Percentiles rank a stretch among this genome's conserved stretches.
Evolutionary conservation across 2,113 vertebrate species (phyloP).

Genomic region (Ctenomys sociabilis): DNA sequence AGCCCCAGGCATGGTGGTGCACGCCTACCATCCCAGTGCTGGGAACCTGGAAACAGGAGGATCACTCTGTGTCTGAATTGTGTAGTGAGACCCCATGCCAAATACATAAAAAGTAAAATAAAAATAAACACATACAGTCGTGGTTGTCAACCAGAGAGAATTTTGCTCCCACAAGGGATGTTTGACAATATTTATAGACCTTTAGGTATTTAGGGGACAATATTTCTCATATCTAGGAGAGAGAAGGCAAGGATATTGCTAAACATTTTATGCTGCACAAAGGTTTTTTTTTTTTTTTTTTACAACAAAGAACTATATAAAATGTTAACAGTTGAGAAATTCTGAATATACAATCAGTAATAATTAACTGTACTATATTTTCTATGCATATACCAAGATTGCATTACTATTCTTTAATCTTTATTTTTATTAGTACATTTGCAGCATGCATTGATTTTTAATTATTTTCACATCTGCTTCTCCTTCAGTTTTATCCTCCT

Average conservation of each 20-base stretch:
- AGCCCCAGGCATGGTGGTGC: too few relatives aligned
- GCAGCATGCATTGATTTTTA: not conserved
- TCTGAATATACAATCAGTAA: not conserved
- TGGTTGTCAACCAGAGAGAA: not conserved
- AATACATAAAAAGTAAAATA: not conserved
- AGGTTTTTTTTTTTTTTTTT: not conserved
- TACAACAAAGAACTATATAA: not conserved
- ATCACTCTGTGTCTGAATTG: too few relatives aligned
- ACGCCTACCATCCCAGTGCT: too few relatives aligned
- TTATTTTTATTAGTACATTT: not conserved
- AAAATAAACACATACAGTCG: not conserved
- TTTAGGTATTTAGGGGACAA: not conserved
- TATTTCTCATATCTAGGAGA: not conserved
- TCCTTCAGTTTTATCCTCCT: not conserved
- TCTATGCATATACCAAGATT: not conserved
- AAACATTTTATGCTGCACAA: not conserved
- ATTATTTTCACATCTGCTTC: not conserved
- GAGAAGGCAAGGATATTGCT: not conserved
- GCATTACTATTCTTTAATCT: not conserved
- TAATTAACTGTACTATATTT: not conserved
- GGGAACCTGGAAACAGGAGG: too few relatives aligned
- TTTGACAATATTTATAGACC: not conserved
- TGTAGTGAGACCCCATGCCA: too few relatives aligned
- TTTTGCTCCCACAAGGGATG: not conserved
- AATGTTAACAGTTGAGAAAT: not conserved